A percentile compares a stretch with the other conserved stretches of the same genome.
These are phyloP conservation scores for Diabrotica undecimpunctata DNA, from an alignment of 1,140 invertebrate species.

Conservation along the genomic window DNA sequence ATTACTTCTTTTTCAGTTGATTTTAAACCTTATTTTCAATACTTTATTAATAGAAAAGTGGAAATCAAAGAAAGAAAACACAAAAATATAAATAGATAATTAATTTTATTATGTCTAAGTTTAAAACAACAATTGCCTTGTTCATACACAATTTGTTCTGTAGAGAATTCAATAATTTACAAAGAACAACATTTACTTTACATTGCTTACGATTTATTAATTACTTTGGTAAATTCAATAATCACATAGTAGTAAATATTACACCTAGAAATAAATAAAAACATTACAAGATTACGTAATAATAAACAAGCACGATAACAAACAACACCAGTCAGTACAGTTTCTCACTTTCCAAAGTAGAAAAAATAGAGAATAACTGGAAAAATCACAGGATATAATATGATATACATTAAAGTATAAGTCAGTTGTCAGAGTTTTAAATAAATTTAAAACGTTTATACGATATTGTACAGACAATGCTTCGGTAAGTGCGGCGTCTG, in stretches of 20 bases:
- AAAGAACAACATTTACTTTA: neutral
- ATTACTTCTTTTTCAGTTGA: no score
- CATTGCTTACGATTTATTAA: neutral
- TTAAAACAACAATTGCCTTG: neutral
- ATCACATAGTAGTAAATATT: conserved; percentile 3
- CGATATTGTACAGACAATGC: no score
- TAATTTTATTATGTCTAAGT: neutral
- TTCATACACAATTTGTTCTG: neutral
- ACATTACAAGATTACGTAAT: neutral
- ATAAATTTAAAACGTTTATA: no score
- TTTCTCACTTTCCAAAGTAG: neutral
- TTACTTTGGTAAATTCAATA: conserved; percentile 1
- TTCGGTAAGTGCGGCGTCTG: no score
- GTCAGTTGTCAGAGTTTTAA: no score
- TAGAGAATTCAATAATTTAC: neutral
- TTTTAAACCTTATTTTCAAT: no score
- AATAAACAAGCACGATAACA: neutral
- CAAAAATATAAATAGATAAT: no score
- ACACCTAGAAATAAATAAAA: conserved; percentile 1
- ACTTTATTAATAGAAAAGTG: no score
- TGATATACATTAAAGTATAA: no score
- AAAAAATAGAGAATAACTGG: neutral
- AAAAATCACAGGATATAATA: no score
- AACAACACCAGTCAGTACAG: neutral
- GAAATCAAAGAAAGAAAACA: no score